These are phyloP conservation scores for Hyperopisus bebe DNA, from an alignment of 2,113 vertebrate species.

Conservation along the genomic window DNA sequence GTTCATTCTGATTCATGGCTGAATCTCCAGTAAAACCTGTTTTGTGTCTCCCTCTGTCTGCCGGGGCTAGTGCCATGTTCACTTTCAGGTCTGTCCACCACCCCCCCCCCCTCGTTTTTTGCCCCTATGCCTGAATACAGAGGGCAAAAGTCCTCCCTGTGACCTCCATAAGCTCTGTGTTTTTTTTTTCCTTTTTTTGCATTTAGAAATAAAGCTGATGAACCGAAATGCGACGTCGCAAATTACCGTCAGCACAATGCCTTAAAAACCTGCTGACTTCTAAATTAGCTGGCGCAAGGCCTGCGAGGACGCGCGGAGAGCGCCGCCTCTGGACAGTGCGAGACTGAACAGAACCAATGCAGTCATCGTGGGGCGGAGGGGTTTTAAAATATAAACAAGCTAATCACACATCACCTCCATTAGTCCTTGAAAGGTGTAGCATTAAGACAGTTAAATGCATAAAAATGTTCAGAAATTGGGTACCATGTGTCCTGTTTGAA, in stretches of 20 bases:
- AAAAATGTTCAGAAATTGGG: background rate
- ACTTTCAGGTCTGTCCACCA: background rate
- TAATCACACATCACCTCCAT: background rate
- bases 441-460: background rate
- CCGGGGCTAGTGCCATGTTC: background rate
- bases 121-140: constrained; percentile 47
- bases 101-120: background rate
- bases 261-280: constrained; percentile 88
- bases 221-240: constrained; percentile 77
- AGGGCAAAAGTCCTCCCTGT: constrained; percentile 60
- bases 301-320: constrained; percentile 49
- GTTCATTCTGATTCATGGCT: background rate
- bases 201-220: constrained; percentile 85
- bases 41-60: background rate
- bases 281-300: constrained; percentile 76
- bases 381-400: background rate
- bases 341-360: constrained; percentile 34
- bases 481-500: background rate
- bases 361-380: constrained; percentile 34
- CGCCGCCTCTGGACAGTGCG: constrained; percentile 51
- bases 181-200: constrained; percentile 40
- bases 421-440: background rate
- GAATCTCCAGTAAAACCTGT: constrained; percentile 14
- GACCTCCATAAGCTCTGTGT: constrained; percentile 49
- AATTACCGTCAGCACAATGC: constrained; percentile 93